phyloP scores from a whole-genome alignment of 2,113 vertebrate species.

The Synchiropus splendidus region DNA sequence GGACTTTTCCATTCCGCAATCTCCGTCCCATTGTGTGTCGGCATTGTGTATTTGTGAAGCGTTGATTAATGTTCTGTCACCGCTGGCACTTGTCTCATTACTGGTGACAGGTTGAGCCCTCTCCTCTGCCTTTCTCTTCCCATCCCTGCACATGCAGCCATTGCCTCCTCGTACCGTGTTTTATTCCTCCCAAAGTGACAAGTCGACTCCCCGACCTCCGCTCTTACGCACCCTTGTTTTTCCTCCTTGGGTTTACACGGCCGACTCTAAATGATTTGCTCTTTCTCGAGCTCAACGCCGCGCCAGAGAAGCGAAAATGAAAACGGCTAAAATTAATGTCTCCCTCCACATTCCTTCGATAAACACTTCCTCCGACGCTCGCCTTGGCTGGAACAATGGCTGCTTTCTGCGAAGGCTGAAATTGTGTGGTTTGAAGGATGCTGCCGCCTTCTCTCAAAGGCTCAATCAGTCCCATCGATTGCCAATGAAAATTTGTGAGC shows the following conservation, averaged over 20 bases:
- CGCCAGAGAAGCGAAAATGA: conserved; percentile 44
- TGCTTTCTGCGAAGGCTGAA: conserved; percentile 11
- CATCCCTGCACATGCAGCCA: too few species aligned
- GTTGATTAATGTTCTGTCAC: conserved; percentile 46
- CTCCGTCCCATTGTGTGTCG: conserved; percentile 3
- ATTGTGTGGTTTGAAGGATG: conserved; percentile 16
- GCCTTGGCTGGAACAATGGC: conserved; percentile 13
- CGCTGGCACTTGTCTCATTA: conserved; percentile 23
- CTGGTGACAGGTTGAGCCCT: conserved; percentile 23
- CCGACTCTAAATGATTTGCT: conserved; percentile 55
- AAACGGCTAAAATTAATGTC: conserved; percentile 43
- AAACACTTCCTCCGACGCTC: not conserved
- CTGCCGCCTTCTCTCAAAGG: not conserved
- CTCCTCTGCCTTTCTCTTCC: conserved; percentile 25
- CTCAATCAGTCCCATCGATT: conserved; percentile 14
- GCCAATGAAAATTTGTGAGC: conserved; percentile 5
- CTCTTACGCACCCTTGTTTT: conserved; percentile 16
- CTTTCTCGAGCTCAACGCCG: conserved; percentile 40
- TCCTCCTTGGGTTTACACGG: conserved; percentile 18
- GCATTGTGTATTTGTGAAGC: conserved; percentile 9
- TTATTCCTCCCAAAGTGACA: conserved; percentile 13
- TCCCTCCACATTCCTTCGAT: conserved; percentile 4
- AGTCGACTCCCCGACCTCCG: conserved; percentile 10
- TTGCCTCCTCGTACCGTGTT: conserved; percentile 39
- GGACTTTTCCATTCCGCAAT: conserved; percentile 1